Base-by-base conservation (phyloP, 2,113 vertebrate species). In the Pygoscelis adeliae region DNA sequence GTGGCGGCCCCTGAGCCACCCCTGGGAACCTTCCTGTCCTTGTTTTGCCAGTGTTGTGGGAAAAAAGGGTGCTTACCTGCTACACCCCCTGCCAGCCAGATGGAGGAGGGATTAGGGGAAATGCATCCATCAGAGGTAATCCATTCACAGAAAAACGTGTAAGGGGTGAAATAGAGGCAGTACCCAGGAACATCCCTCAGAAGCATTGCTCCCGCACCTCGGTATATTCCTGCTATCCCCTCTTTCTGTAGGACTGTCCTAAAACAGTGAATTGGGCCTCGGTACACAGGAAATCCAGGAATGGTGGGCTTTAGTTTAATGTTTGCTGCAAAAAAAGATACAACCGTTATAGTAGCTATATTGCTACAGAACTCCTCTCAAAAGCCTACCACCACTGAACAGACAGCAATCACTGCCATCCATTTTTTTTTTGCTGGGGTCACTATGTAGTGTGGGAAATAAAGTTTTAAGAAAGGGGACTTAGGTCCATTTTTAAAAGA, bases 151-250 rank as follows among this genome's bases (percentile, higher is more conserved):
- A 99, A 95, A 58, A 99, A 55, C 7, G 98, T 91, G 14, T 99
- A 99, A 3, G 99, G 99, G 92, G 99, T 98, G 91, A 99, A 99
- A 97, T 99, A 99, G 87, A 99, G 98, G 18, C 98, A 97, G 84
- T 99, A 99, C 9, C 99, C 99, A 0, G 99, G 99, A 58, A 99
- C 74, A 16, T 99, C 99, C 85, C 99, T 98, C 81, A 99, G 98
- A 44, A 99, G 81, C 99, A 99, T 99, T 96, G 99, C 99, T 5
- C 98, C 97, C 0, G 97, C 97, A 0, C 99, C 99, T 59, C 99
- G 97, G 97, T 99, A 99, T 20, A 99, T 96, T 21, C 99, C 99
- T 17, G 89, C 87, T 91, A 99, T 89, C n/a, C 99, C 99, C 78
- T 99, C 99, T 0, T 97, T 98, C 96, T 98, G 98, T 36, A 99